Conservation (phyloP, 2,113 vertebrate species). For the Sinocyclocheilus maitianheensis region DNA sequence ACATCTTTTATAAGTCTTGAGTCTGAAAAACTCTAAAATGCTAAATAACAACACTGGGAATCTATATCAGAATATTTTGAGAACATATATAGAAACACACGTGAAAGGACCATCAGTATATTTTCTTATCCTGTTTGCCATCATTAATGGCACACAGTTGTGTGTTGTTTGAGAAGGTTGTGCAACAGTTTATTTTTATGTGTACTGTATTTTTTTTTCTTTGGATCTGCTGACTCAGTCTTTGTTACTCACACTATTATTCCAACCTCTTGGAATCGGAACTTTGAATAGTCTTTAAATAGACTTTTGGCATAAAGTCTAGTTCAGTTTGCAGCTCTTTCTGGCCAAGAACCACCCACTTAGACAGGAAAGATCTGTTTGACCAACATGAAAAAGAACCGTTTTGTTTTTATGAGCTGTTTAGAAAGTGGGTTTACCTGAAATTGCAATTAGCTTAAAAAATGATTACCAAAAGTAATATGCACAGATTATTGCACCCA, state of each 20-base stretch:
- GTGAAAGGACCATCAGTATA: no score
- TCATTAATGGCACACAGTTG: no score
- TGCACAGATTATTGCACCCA: not conserved
- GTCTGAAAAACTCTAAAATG: not conserved
- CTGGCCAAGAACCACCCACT: conserved; percentile 1
- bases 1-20: not conserved
- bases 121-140: no score
- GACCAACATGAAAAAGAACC: not conserved
- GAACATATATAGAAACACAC: no score
- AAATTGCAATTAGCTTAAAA: not conserved
- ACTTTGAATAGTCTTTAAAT: not conserved
- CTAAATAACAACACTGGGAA: not conserved
- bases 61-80: not conserved
- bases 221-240: not conserved
- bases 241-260: not conserved
- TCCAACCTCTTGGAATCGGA: not conserved
- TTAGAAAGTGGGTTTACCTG: not conserved
- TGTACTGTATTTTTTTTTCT: not conserved
- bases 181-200: not conserved
- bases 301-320: not conserved
- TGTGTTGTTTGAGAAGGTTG: not conserved
- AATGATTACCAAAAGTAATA: not conserved
- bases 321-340: not conserved
- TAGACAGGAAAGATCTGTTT: not conserved
- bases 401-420: not conserved